Conservation (phyloP, 2,113 vertebrate species). For the Bathybates hornii region DNA sequence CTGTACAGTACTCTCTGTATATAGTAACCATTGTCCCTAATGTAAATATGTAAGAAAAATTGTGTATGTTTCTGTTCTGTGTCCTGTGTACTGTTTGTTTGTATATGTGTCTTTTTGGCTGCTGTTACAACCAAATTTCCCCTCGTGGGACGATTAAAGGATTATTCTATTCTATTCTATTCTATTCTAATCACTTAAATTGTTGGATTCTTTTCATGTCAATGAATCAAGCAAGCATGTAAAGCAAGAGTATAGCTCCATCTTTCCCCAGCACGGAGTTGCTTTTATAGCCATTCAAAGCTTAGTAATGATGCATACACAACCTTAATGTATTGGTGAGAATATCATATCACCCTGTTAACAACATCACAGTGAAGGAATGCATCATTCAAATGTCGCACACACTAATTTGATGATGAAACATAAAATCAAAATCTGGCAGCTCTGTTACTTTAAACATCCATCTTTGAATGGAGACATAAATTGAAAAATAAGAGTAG, state of each 20-base stretch:
- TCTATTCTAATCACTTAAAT: neutral
- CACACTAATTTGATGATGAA: slow-evolving; percentile 34
- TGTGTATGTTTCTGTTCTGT: no score
- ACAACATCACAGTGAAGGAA: slow-evolving; percentile 10
- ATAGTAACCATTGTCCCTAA: no score
- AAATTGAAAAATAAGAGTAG: slow-evolving; percentile 8
- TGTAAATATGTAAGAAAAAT: no score
- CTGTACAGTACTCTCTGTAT: no score
- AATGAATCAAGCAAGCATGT: neutral
- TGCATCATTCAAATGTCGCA: slow-evolving; percentile 3
- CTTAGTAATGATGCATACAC: slow-evolving; percentile 35
- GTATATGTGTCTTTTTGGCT: no score
- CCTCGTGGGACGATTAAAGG: no score
- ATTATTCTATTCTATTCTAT: no score
- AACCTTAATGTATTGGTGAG: slow-evolving; percentile 25
- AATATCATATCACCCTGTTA: slow-evolving; percentile 11
- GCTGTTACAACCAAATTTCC: no score
- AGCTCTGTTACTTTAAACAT: slow-evolving; percentile 20
- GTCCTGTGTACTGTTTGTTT: no score
- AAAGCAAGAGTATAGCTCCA: neutral
- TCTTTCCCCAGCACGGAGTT: slow-evolving; percentile 10
- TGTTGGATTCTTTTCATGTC: slow-evolving; percentile 7
- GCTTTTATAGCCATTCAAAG: slow-evolving; percentile 21
- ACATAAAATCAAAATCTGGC: slow-evolving; percentile 17
- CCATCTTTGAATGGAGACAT: neutral